A percentile compares a stretch with the other conserved stretches of the same genome.
These are phyloP conservation scores for Mustela lutreola DNA, from an alignment of 2,113 vertebrate species.

Conservation along the genomic window DNA sequence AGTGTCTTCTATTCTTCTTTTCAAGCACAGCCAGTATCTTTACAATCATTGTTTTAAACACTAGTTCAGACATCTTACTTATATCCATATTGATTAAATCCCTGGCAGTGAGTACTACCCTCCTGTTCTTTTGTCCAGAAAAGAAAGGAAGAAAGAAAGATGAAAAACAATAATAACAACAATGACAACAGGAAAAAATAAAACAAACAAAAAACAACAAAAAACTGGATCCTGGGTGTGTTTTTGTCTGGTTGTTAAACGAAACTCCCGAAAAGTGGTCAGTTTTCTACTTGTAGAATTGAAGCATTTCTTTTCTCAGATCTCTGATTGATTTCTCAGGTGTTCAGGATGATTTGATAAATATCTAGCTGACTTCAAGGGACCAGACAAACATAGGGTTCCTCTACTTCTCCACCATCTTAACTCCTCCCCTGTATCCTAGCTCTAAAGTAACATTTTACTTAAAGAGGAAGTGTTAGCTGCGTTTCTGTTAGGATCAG, in stretches of 20 bases:
- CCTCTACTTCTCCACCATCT: too few relatives aligned
- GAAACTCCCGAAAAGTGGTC: not conserved
- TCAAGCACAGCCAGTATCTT: not conserved
- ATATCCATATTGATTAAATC: too few relatives aligned
- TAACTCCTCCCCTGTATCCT: not conserved
- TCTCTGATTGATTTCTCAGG: too few relatives aligned
- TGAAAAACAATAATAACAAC: not conserved
- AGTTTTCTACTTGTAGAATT: not conserved
- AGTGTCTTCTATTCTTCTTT: not conserved
- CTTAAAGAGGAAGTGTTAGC: not conserved
- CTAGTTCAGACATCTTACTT: not conserved
- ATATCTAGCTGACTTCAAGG: too few relatives aligned
- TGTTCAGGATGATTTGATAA: too few relatives aligned
- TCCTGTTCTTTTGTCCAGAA: too few relatives aligned
- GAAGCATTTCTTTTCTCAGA: too few relatives aligned
- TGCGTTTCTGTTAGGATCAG: not conserved
- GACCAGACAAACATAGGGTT: too few relatives aligned
- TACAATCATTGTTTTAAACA: not conserved
- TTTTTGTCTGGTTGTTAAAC: not conserved
- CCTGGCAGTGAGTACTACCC: too few relatives aligned
- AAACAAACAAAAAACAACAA: not conserved
- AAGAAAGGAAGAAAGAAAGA: not conserved
- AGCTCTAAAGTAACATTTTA: not conserved
- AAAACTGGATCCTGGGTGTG: not conserved
- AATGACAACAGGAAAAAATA: not conserved